Base-by-base conservation (phyloP, 2,113 vertebrate species). In the Perca flavescens region DNA sequence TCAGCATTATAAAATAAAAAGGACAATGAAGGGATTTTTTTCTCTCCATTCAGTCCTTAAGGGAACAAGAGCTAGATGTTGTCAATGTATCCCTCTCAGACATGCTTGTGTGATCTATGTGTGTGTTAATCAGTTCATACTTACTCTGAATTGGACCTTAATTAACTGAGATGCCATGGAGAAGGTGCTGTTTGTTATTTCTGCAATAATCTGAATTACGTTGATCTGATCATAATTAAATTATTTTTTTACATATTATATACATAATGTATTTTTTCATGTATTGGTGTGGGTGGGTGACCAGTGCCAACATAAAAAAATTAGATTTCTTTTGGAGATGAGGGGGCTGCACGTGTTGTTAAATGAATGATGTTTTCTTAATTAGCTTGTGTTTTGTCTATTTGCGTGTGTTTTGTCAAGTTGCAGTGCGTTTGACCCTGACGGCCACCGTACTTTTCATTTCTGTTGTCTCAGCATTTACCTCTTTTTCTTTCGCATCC, bases 401-500 rank as follows among this genome's bases (percentile, higher is more conserved):
- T 36, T 36, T 36, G 36, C 36, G 1, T 8, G 36, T 36, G 31
- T 31, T 36, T 36, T 7, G 1, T 36, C 7, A 36, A 36, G 36
- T 36, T 1, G 6, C 36, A 36, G 36, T 36, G 7, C 36, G 2
- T 40, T 40, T 9, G 36, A 8, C 36, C 36, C 36, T 40, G 36
- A 9, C 36, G 7, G 36, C 8, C 36, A 40, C 36, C 36, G 36
- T 40, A 40, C 36, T 40, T 64, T 53, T 40, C 1, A 49, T 72
- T 73, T 77, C 62, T 54, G 62, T 47, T 28, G 5, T 71, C 46
- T 80, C 60, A 60, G 66, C 60, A 21, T 40, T 43, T 65, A 66
- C 50, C 65, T 43, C 17, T 17, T 61, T 31, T 69, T 43, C 28
- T 56, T 65, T 17, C 61, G 6, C 60, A 13, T 76, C 57, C 46